These are phyloP conservation scores for Leucophora obtusa DNA, from an alignment of 2,888 invertebrate species.

Conservation along the genomic window DNA sequence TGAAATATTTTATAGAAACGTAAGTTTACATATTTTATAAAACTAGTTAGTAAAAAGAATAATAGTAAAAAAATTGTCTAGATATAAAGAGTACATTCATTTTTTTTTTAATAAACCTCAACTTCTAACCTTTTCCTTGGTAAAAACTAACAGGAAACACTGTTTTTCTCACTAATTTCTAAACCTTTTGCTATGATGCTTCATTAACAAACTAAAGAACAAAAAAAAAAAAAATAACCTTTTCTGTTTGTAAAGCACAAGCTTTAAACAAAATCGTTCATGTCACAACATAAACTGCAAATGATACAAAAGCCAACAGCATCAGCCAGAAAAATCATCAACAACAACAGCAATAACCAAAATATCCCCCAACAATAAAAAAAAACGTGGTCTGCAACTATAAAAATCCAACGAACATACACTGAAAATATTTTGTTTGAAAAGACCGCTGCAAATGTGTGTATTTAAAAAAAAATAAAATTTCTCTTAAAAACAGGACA, in stretches of 20 bases:
- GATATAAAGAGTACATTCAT: no score
- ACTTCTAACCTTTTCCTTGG: no score
- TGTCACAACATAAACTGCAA: slow-evolving; percentile 51
- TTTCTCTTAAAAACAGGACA: no score
- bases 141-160: background rate
- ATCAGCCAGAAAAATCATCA: background rate
- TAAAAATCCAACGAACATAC: slow-evolving; percentile 14
- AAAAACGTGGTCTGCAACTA: slow-evolving; percentile 44
- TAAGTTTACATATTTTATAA: no score
- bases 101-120: no score
- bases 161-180: background rate
- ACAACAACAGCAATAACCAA: slow-evolving; percentile 2
- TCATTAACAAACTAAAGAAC: background rate
- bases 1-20: no score
- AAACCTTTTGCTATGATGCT: background rate
- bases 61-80: no score
- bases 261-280: slow-evolving; percentile 12
- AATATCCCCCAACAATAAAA: slow-evolving; percentile 5
- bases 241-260: background rate
- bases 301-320: slow-evolving; percentile 40
- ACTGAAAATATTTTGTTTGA: no score
- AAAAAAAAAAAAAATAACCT: background rate
- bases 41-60: no score
- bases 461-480: no score
- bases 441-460: no score